Conservation (phyloP, 2,797 vertebrate species). For the Platalea minor region DNA sequence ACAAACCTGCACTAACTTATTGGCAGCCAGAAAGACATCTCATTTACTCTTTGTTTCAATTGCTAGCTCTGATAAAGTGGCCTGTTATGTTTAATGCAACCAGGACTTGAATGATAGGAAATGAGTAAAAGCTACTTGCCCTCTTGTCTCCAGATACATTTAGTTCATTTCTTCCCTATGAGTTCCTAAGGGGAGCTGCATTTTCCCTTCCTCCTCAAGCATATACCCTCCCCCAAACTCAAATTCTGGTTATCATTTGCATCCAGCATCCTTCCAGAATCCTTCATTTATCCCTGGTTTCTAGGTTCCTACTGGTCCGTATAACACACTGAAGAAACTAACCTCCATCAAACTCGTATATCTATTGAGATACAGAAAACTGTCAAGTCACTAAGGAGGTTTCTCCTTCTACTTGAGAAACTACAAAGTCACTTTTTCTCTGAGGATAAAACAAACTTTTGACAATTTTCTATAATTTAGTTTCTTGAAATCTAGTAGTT, state of each 20-base stretch:
- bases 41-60: neutral
- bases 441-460: neutral
- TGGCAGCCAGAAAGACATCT: neutral
- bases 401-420: neutral
- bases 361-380: neutral
- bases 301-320: neutral
- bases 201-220: neutral
- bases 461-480: neutral
- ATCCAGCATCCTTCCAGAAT: neutral
- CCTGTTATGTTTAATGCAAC: neutral
- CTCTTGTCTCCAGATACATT: neutral
- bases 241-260: neutral
- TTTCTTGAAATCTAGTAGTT: neutral
- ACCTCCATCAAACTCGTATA: neutral
- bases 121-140: neutral
- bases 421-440: neutral
- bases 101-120: neutral
- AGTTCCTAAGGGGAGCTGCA: neutral
- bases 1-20: neutral
- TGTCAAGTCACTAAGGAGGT: neutral
- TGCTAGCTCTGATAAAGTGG: neutral
- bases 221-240: neutral
- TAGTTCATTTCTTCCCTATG: neutral
- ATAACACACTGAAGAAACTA: neutral
- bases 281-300: neutral